phyloP scores from a whole-genome alignment of 2,113 vertebrate genomes.

The Pollachius pollachius region DNA sequence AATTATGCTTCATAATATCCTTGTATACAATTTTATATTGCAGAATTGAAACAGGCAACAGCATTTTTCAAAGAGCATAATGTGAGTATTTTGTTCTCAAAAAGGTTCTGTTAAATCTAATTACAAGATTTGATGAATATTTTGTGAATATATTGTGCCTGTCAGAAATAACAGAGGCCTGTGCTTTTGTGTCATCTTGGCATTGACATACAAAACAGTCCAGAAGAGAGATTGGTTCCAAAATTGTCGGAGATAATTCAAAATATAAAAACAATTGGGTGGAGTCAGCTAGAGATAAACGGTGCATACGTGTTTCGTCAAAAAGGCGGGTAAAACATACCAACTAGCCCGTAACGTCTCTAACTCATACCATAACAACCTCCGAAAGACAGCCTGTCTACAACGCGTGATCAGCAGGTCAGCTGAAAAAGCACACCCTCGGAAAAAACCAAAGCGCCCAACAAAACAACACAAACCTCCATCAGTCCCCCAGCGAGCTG shows the following conservation, averaged over 20 bases:
- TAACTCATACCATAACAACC: too few species aligned
- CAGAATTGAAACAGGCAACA: conserved; percentile 15
- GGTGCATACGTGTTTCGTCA: conserved; percentile 21
- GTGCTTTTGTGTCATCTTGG: conserved; percentile 56
- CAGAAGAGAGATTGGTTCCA: conserved; percentile 39
- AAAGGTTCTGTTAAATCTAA: not conserved
- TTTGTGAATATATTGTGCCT: conserved; percentile 17
- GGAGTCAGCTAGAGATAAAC: too few species aligned
- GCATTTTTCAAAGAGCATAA: not conserved
- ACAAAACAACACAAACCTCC: not conserved
- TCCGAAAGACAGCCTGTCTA: too few species aligned
- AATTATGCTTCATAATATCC: too few species aligned
- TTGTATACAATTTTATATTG: not conserved
- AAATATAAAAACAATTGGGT: not conserved
- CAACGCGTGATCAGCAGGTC: too few species aligned
- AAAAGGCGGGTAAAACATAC: conserved; percentile 28
- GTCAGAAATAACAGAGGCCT: conserved; percentile 14
- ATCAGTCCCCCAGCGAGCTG: conserved; percentile 70
- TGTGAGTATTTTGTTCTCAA: not conserved
- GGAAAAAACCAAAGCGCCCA: too few species aligned
- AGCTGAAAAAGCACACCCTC: too few species aligned
- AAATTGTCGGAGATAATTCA: conserved; percentile 52
- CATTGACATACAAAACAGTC: conserved; percentile 11
- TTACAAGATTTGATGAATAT: conserved; percentile 32
- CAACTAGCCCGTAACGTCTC: not conserved